A percentile compares a stretch with the other conserved stretches of the same genome.
These are phyloP conservation scores for Eudasyphora cyanicolor DNA, from an alignment of 2,888 invertebrate genomes.

Conservation along the genomic window DNA sequence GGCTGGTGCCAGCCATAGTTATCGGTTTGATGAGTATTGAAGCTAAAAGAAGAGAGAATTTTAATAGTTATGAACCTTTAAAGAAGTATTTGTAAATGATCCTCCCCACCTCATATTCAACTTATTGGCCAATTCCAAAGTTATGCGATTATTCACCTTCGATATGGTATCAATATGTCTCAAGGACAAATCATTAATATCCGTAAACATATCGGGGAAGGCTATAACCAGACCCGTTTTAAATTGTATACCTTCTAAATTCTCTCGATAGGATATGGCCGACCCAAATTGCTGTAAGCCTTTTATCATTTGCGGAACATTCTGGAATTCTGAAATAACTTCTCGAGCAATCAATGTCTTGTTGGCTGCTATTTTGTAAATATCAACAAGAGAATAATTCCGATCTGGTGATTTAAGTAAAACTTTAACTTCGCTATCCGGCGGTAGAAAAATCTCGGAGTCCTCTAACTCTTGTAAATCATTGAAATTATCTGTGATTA, in stretches of 20 bases:
- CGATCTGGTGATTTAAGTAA: conserved; percentile 61
- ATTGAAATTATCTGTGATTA: conserved; percentile 66
- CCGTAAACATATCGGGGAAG: conserved; percentile 78
- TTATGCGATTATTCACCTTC: conserved; percentile 79
- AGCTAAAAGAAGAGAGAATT: conserved; percentile 68
- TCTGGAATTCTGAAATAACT: conserved; percentile 66
- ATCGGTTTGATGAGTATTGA: conserved; percentile 78
- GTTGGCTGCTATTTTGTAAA: conserved; percentile 75
- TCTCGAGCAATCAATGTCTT: conserved; percentile 69
- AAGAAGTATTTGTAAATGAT: neutral
- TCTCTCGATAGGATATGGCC: conserved; percentile 73
- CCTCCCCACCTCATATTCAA: conserved; percentile 79
- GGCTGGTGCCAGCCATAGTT: conserved; percentile 82
- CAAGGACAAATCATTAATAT: conserved; percentile 76
- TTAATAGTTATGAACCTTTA: neutral
- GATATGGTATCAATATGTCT: conserved; percentile 80
- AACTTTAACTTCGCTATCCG: conserved; percentile 74
- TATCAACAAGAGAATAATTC: conserved; percentile 70
- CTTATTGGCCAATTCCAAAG: conserved; percentile 76
- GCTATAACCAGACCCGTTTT: conserved; percentile 77
- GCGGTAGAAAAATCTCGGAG: conserved; percentile 74
- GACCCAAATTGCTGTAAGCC: conserved; percentile 72
- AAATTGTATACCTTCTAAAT: conserved; percentile 76
- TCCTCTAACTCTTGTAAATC: conserved; percentile 69
- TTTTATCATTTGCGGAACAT: conserved; percentile 63